These are phyloP conservation scores for Euspilapteryx auroguttella DNA, from an alignment of 2,888 invertebrate genomes.

Conservation along the genomic window DNA sequence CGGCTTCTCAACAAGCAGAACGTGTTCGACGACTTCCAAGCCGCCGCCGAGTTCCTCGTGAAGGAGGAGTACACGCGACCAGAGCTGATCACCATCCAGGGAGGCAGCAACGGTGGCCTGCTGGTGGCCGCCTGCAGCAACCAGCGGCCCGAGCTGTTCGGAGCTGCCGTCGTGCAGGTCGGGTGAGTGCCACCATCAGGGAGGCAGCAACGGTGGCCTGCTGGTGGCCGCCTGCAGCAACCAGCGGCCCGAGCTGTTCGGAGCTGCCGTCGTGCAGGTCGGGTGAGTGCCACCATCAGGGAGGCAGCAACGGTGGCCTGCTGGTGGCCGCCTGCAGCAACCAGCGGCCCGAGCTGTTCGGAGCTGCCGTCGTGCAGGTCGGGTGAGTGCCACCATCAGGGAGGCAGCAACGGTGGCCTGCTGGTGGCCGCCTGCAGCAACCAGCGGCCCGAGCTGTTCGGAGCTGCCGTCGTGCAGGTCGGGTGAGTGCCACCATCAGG, in stretches of 20 bases:
- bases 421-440: slow-evolving; percentile 94
- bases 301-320: slow-evolving; percentile 96
- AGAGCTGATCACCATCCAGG: slow-evolving; percentile 81
- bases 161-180: slow-evolving; percentile 90
- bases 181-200: slow-evolving; percentile 89
- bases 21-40: slow-evolving; percentile 94
- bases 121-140: slow-evolving; percentile 94
- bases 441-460: slow-evolving; percentile 93
- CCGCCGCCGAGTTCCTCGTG: slow-evolving; percentile 87
- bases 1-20: slow-evolving; percentile 93
- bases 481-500: slow-evolving; percentile 83
- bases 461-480: slow-evolving; percentile 90
- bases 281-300: slow-evolving; percentile 89
- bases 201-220: slow-evolving; percentile 96
- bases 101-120: slow-evolving; percentile 96
- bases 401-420: slow-evolving; percentile 96
- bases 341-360: slow-evolving; percentile 93
- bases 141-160: slow-evolving; percentile 93
- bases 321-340: slow-evolving; percentile 94
- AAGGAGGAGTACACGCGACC: slow-evolving; percentile 76
- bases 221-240: slow-evolving; percentile 94
- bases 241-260: slow-evolving; percentile 93
- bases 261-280: slow-evolving; percentile 90
- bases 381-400: slow-evolving; percentile 89
- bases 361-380: slow-evolving; percentile 90